Conservation (phyloP, 2,888 invertebrate species). For the Lapara coniferarum region DNA sequence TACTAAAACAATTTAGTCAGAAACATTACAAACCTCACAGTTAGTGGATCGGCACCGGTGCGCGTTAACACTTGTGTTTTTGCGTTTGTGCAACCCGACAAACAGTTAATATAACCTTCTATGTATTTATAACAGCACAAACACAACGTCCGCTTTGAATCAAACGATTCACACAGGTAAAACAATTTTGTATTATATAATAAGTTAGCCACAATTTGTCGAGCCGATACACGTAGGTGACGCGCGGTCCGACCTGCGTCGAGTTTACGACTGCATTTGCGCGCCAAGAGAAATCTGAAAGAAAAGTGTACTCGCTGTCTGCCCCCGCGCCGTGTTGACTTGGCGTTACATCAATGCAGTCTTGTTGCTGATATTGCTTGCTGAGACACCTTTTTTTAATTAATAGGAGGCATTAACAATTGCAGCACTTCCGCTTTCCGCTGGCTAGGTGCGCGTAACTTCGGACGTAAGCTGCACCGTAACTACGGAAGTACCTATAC, state of each 20-base stretch:
- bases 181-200: constrained; percentile 42
- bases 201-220: constrained; percentile 38
- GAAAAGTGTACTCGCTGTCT: constrained; percentile 63
- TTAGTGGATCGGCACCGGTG: constrained; percentile 60
- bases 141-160: constrained; percentile 51
- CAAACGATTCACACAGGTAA: constrained; percentile 48
- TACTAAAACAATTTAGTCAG: constrained; percentile 28
- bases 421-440: constrained; percentile 60
- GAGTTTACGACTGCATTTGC: constrained; percentile 64
- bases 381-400: constrained; percentile 50
- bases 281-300: constrained; percentile 73
- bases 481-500: constrained; percentile 31
- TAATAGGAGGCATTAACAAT: constrained; percentile 35
- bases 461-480: constrained; percentile 36
- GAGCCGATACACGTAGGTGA: constrained; percentile 32
- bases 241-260: constrained; percentile 64
- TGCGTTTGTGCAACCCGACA: constrained; percentile 54
- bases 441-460: constrained; percentile 39
- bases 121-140: constrained; percentile 53
- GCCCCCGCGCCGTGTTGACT: constrained; percentile 54
- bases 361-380: constrained; percentile 57
- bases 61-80: constrained; percentile 50
- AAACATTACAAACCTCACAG: constrained; percentile 65
- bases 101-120: constrained; percentile 57
- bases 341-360: constrained; percentile 73